Evolutionary conservation across 2,113 vertebrate species (phyloP).

Genomic region (Syngnathoides biaculeatus): DNA sequence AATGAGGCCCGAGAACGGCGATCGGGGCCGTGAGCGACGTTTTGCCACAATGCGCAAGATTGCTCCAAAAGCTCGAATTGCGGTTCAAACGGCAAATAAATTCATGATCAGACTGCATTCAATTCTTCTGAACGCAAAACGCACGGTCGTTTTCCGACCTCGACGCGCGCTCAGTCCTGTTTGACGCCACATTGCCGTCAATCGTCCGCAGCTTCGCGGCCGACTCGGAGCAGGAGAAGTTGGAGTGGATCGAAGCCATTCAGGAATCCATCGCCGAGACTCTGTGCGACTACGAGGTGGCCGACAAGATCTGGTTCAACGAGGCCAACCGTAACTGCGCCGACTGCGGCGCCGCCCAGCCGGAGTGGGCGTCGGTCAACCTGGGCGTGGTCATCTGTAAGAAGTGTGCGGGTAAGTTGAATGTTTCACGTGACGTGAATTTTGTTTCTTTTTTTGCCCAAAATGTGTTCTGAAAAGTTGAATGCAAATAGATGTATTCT

Average conservation of each 20-base stretch:
- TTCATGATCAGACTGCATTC: background rate
- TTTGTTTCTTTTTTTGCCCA: too few relatives aligned
- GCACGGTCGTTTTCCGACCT: too few relatives aligned
- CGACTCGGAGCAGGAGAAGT: conserved; percentile 89
- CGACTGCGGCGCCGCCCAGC: conserved; percentile 82
- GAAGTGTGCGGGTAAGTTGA: conserved; percentile 89
- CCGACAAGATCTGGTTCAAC: conserved; percentile 99
- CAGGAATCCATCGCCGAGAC: conserved; percentile 94
- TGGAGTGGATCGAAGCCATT: conserved; percentile 92
- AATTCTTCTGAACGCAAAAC: background rate
- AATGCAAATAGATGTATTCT: too few relatives aligned
- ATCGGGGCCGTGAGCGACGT: background rate
- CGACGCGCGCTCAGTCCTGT: background rate
- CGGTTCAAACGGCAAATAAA: background rate
- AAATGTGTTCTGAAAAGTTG: too few relatives aligned
- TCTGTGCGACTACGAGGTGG: conserved; percentile 97
- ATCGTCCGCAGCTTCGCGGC: conserved; percentile 91
- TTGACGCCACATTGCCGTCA: conserved; percentile 35
- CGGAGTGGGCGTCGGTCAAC: conserved; percentile 98
- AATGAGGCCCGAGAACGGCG: too few relatives aligned
- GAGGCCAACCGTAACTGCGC: conserved; percentile 91
- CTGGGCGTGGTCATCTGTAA: conserved; percentile 96
- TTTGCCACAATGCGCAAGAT: too few relatives aligned
- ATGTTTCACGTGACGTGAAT: too few relatives aligned
- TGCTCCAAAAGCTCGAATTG: background rate